Base-by-base conservation (phyloP, 2,888 invertebrate species). In the Andrena haemorrhoa region DNA sequence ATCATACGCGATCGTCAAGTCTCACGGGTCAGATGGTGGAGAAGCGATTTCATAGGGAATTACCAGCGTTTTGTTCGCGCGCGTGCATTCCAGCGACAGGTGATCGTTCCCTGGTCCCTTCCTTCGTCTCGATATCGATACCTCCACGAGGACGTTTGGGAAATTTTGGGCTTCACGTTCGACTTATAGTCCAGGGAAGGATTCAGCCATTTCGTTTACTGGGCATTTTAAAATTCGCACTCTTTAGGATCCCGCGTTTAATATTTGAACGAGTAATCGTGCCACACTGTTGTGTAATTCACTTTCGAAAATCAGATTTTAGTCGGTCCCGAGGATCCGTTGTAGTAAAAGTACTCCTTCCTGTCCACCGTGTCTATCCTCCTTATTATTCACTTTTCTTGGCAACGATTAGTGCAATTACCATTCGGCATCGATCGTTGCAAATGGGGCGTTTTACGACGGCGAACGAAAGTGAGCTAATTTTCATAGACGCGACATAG, bases 401-500 rank as follows among this genome's bases (percentile, higher is more conserved):
- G 20, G 31, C 0, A 33, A 10, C 20, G 47, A 68, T 68, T 63
- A 49, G 47, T 29, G 66, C 47, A 63, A 80, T 66, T n/a, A 31
- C 23, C 64, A 41, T 23, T 65, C 47, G 16, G 4, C 65, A 8
- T 49, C 20, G 20, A 33, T 6, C 41, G 7, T 47, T 29, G 29
- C 35, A n/a, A 56, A 35, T 29, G 26, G 51, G 26, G 23, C 58
- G 56, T 75, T 86, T 75, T 71, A 61, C 82, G 75, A 69, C 56
- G 53, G 10, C 53, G 72, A 76, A 85, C 81, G 83, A 87, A 85
- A 87, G 87, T 75, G 75, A 76, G 75, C 71, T 71, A 77, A 83
- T 87, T 87, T 85, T 85, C 87, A 82, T 87, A 79, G 86, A 77
- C 60, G 75, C 78, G 79, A 79, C 75, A 69, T 51, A 20, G 58